Evolutionary conservation across 1,140 invertebrate genomes (phyloP).

Genomic region (Sarcophaga bullata): DNA sequence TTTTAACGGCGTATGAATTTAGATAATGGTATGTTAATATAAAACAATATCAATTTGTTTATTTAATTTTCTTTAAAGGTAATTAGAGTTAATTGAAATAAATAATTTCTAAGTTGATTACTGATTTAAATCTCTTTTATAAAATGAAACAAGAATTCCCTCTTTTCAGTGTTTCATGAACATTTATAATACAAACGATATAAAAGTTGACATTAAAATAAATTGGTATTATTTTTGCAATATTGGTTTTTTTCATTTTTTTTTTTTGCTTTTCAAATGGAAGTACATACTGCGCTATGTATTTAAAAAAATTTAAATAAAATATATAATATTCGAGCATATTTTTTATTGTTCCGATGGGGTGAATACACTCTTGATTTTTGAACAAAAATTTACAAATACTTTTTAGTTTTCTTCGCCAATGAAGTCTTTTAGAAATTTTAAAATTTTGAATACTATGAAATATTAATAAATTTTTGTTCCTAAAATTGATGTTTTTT

Average conservation of each 20-base stretch:
- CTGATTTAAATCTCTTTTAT: no score
- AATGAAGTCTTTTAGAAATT: no score
- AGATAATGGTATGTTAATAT: no score
- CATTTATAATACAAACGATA: no score
- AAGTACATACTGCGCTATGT: not conserved
- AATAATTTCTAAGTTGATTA: no score
- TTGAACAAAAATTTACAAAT: not conserved
- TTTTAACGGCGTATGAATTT: no score
- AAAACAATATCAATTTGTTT: no score
- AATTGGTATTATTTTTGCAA: not conserved
- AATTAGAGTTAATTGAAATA: no score
- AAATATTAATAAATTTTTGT: not conserved
- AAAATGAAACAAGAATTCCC: no score
- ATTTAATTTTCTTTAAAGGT: no score
- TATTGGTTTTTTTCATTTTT: conserved; percentile 7
- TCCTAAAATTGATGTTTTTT: not conserved
- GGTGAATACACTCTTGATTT: conserved; percentile 11
- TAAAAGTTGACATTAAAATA: no score
- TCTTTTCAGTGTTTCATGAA: no score
- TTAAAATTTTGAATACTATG: not conserved
- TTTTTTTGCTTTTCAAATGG: not conserved
- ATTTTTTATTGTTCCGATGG: not conserved
- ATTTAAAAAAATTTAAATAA: conserved; percentile 11
- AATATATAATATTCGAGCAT: conserved; percentile 28
- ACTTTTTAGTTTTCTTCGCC: not conserved